Percentiles rank a stretch among this genome's conserved stretches.
Evolutionary conservation across 2,888 invertebrate species (phyloP).

Genomic region (Leptinotarsa haldemani): DNA sequence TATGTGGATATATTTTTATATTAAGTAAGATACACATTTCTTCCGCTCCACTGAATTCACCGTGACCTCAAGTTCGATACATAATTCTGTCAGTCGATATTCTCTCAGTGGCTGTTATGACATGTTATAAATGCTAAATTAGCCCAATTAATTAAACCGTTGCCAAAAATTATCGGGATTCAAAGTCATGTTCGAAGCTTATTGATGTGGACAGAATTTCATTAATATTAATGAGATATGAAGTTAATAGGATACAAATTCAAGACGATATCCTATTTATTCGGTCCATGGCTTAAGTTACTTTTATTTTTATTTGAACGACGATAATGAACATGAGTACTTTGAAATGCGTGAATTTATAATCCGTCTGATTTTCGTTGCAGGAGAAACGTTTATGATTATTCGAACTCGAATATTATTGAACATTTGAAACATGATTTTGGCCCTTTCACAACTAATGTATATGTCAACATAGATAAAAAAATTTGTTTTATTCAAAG

Average conservation of each 20-base stretch:
- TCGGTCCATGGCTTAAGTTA: background rate
- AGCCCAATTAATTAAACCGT: conserved; percentile 18
- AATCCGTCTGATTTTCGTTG: background rate
- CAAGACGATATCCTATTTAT: conserved; percentile 12
- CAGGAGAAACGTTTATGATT: background rate
- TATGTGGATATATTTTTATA: background rate
- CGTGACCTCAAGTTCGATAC: background rate
- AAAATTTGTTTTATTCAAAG: too few relatives aligned
- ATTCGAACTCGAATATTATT: background rate
- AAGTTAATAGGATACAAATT: conserved; percentile 9
- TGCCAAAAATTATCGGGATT: conserved; percentile 19
- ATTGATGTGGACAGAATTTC: conserved; percentile 24
- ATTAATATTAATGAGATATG: conserved; percentile 24
- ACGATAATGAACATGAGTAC: background rate
- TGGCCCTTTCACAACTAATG: too few relatives aligned
- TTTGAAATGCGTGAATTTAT: background rate
- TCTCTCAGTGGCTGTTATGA: conserved; percentile 13
- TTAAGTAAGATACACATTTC: background rate
- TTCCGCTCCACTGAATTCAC: conserved; percentile 1
- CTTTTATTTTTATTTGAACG: background rate
- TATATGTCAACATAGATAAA: too few relatives aligned
- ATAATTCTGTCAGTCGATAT: conserved; percentile 1
- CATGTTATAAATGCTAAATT: conserved; percentile 14
- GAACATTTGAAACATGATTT: background rate
- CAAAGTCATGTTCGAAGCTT: conserved; percentile 13